phyloP scores from a whole-genome alignment of 2,888 invertebrate genomes.

The Criorhina ranunculi region DNA sequence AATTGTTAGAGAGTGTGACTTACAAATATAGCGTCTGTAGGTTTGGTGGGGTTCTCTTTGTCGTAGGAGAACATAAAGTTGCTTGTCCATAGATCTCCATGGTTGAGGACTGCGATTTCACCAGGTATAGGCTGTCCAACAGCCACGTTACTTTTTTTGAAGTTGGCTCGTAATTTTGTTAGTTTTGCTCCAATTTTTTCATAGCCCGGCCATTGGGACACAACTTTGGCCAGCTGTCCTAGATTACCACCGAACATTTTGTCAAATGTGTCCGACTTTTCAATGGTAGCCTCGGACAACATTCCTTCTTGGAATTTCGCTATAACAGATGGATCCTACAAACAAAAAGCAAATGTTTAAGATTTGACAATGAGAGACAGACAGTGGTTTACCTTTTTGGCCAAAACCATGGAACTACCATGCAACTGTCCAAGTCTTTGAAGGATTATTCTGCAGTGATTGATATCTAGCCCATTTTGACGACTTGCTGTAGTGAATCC shows the following conservation, averaged over 20 bases:
- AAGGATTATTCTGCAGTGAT: constrained; percentile 85
- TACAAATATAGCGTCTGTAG: constrained; percentile 82
- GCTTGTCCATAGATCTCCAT: constrained; percentile 86
- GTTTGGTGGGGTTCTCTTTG: constrained; percentile 76
- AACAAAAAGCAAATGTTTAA: background rate
- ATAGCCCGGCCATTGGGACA: constrained; percentile 78
- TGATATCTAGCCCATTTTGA: constrained; percentile 85
- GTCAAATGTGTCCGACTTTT: constrained; percentile 80
- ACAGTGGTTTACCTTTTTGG: constrained; percentile 83
- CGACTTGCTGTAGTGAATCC: constrained; percentile 86
- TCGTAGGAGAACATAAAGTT: constrained; percentile 81
- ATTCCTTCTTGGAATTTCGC: constrained; percentile 78
- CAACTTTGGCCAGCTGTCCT: constrained; percentile 79
- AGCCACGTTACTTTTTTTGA: constrained; percentile 79
- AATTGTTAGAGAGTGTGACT: constrained; percentile 67
- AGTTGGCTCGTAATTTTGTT: constrained; percentile 80
- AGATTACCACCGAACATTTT: constrained; percentile 81
- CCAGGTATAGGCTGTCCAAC: constrained; percentile 80
- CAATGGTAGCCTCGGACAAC: constrained; percentile 80
- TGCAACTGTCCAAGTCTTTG: constrained; percentile 86
- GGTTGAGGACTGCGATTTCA: constrained; percentile 84
- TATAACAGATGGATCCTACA: constrained; percentile 68
- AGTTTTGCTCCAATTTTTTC: constrained; percentile 79
- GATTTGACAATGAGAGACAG: background rate
- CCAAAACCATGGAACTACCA: constrained; percentile 85